Conservation (phyloP, 2,888 invertebrate species). For the Amiota mariae region DNA sequence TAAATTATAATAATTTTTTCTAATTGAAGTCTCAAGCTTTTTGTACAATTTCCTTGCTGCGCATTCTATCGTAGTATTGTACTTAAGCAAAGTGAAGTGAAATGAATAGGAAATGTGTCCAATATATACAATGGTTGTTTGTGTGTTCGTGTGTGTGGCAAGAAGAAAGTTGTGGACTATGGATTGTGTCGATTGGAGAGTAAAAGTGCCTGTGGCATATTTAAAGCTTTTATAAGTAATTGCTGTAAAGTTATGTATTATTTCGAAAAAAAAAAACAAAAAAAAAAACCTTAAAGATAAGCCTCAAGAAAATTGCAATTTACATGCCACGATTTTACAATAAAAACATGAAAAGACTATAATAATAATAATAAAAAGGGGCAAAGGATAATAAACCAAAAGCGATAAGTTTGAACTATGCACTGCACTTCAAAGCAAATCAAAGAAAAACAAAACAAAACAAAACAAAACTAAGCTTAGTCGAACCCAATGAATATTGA, state of each 20-base stretch:
- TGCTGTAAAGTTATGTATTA: not conserved
- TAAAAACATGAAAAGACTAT: no score
- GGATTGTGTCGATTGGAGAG: not conserved
- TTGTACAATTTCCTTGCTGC: not conserved
- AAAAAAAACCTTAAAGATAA: slow-evolving; percentile 13
- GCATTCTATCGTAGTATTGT: no score
- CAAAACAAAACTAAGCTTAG: no score
- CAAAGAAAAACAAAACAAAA: no score
- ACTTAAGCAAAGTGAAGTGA: no score
- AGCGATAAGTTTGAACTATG: no score
- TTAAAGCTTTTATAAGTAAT: slow-evolving; percentile 2
- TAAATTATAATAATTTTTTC: slow-evolving; percentile 66
- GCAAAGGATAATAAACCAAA: not conserved
- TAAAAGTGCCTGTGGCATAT: not conserved
- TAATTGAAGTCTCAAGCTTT: slow-evolving; percentile 15
- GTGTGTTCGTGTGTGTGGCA: not conserved
- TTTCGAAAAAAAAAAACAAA: no score
- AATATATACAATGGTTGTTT: no score
- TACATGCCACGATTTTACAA: no score
- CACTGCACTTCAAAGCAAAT: no score
- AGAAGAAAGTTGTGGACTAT: not conserved
- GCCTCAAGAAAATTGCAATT: not conserved
- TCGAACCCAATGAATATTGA: no score
- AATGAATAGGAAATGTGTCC: no score
- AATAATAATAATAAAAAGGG: not conserved